Evolutionary conservation across 2,888 invertebrate species (phyloP).

Genomic region (Kryphioiulus occultus): DNA sequence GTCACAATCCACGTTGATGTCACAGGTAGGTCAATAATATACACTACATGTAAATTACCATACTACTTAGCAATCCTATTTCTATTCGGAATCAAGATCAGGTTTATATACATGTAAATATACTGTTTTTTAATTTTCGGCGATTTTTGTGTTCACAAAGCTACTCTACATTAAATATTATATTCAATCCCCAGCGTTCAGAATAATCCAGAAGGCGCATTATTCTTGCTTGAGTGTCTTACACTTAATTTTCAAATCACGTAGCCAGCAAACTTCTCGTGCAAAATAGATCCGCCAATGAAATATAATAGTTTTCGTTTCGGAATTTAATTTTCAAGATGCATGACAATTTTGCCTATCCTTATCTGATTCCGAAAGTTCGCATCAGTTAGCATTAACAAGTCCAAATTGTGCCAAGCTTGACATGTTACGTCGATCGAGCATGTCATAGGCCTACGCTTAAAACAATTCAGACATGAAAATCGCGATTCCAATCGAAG

Average conservation of each 20-base stretch:
- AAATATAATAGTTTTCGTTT: too few relatives aligned
- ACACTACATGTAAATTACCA: too few relatives aligned
- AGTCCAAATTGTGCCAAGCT: background rate
- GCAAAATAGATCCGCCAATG: too few relatives aligned
- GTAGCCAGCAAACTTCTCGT: background rate
- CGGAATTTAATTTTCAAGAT: background rate
- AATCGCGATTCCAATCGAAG: too few relatives aligned
- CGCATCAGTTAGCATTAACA: background rate
- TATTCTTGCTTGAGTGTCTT: background rate
- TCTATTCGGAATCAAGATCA: too few relatives aligned
- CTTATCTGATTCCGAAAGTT: background rate
- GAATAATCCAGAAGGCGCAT: background rate
- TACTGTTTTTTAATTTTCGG: too few relatives aligned
- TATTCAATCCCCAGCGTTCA: background rate
- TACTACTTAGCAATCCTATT: too few relatives aligned
- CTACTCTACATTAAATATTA: background rate
- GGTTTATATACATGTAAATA: too few relatives aligned
- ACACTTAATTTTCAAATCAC: background rate
- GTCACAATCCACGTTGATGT: conserved; percentile 66
- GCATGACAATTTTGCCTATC: background rate
- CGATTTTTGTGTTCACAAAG: too few relatives aligned
- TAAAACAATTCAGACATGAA: too few relatives aligned
- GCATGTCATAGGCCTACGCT: too few relatives aligned
- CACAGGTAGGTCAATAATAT: conserved; percentile 62
- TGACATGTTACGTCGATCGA: background rate